Conservation (phyloP, 2,888 invertebrate species). For the Agriopis leucophaearia region DNA sequence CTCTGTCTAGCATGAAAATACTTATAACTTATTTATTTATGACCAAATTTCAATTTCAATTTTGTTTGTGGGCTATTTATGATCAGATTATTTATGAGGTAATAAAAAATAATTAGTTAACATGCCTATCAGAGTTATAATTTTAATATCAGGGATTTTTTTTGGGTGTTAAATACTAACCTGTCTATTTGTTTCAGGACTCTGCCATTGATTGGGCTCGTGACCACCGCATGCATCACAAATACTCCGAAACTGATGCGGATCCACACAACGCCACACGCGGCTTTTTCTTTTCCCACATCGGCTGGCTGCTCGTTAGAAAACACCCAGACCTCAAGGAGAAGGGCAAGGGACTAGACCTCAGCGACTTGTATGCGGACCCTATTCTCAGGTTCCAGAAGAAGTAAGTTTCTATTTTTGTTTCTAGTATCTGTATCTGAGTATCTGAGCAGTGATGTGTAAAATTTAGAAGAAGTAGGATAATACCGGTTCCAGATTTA, state of each 20-base stretch:
- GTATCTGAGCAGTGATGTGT: too few relatives aligned
- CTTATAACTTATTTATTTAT: too few relatives aligned
- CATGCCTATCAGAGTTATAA: too few relatives aligned
- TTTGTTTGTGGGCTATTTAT: too few relatives aligned
- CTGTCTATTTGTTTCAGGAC: conserved; percentile 84
- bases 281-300: conserved; percentile 98
- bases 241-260: conserved; percentile 96
- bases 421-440: background rate
- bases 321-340: conserved; percentile 96
- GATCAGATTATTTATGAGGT: too few relatives aligned
- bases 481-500: too few relatives aligned
- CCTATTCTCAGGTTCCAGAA: conserved; percentile 95
- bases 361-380: conserved; percentile 93
- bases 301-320: conserved; percentile 96
- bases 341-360: conserved; percentile 94
- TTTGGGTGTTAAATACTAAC: too few relatives aligned
- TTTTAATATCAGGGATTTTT: too few relatives aligned
- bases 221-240: conserved; percentile 95
- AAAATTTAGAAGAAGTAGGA: too few relatives aligned
- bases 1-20: too few relatives aligned
- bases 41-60: too few relatives aligned
- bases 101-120: too few relatives aligned
- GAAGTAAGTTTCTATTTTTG: conserved; percentile 87
- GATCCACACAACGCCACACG: conserved; percentile 97
- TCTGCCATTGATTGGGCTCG: conserved; percentile 92